These are phyloP conservation scores for Diploscapter pachys DNA, from an alignment of 1,140 invertebrate genomes.

Conservation along the genomic window DNA sequence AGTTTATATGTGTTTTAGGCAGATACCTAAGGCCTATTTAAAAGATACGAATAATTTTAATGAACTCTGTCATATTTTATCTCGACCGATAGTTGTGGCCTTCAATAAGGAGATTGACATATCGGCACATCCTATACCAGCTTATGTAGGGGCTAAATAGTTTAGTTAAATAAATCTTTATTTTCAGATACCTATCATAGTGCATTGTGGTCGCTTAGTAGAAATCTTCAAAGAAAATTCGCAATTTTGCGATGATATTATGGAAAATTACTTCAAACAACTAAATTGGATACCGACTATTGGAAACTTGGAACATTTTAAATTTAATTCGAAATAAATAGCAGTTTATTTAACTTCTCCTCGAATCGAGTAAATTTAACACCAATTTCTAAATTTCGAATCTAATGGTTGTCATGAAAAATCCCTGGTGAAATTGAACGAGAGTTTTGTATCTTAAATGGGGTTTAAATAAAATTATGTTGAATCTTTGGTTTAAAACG, in stretches of 20 bases:
- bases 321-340: constrained; percentile 6
- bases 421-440: not conserved
- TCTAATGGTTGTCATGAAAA: constrained; percentile 6
- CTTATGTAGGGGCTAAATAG: constrained; percentile 12
- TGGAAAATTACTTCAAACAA: constrained; percentile 11
- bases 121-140: constrained; percentile 26
- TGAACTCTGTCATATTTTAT: constrained; percentile 5
- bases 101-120: constrained; percentile 25
- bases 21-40: not conserved
- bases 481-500: no score
- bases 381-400: not conserved
- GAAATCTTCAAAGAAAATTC: not conserved
- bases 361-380: constrained; percentile 4
- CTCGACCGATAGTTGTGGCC: constrained; percentile 22
- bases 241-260: constrained; percentile 6
- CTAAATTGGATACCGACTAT: constrained; percentile 23
- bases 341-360: not conserved
- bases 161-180: not conserved
- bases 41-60: constrained; percentile 5
- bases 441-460: not conserved
- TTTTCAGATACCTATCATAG: constrained; percentile 25
- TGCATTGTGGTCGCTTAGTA: constrained; percentile 17
- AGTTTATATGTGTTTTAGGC: not conserved
- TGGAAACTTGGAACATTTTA: constrained; percentile 4
- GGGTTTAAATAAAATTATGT: not conserved